Evolutionary conservation across 2,113 vertebrate genomes (phyloP).

Genomic region (Silurus glanis): DNA sequence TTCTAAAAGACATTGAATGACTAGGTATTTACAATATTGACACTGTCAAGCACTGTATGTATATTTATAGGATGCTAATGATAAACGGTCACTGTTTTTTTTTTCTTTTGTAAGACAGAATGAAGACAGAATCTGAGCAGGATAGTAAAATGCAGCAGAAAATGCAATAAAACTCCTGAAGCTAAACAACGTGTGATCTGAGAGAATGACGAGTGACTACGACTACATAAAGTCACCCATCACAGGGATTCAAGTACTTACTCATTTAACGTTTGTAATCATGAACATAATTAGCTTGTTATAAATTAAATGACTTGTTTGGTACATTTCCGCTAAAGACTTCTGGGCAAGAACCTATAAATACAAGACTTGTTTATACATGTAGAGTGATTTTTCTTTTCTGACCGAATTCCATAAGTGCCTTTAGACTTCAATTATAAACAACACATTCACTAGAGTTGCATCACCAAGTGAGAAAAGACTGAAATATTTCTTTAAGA

Average conservation of each 20-base stretch:
- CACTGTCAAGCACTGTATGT: no score
- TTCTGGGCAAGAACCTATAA: background rate
- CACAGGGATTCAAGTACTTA: background rate
- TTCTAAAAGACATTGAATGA: no score
- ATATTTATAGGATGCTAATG: no score
- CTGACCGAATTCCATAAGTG: background rate
- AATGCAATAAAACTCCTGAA: background rate
- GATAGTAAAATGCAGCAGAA: background rate
- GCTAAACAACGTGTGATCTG: background rate
- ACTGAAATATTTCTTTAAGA: background rate
- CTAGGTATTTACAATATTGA: no score
- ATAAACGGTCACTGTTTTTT: no score
- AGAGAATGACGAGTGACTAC: background rate
- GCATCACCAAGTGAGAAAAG: background rate
- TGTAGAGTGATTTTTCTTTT: background rate
- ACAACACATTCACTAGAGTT: background rate
- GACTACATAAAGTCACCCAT: background rate
- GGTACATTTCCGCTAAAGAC: no score
- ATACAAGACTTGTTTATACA: background rate
- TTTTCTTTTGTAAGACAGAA: no score
- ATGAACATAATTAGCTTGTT: background rate
- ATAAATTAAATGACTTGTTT: background rate
- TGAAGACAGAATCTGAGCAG: background rate
- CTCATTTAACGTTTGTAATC: background rate
- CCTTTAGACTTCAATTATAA: background rate